These are phyloP conservation scores for Telmatherina bonti DNA, from an alignment of 2,797 vertebrate genomes.

Conservation along the genomic window DNA sequence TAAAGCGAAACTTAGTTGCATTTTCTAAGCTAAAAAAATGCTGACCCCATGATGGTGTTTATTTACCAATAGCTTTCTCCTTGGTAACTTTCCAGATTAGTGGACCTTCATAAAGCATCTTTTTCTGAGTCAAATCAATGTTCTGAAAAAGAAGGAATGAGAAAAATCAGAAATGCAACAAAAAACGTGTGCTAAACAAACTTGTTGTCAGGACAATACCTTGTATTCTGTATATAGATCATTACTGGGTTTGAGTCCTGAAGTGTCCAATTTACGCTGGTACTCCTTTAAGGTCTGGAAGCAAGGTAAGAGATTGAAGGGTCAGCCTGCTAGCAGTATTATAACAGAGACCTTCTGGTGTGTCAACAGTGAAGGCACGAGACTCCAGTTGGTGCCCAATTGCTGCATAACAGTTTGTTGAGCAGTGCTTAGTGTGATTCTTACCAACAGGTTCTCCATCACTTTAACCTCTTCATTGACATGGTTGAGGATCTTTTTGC, in stretches of 20 bases:
- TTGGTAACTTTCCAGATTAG: constrained; percentile 91
- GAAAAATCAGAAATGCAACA: background rate
- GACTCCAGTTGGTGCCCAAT: constrained; percentile 47
- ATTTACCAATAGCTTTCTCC: constrained; percentile 91
- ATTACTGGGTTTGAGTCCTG: constrained; percentile 88
- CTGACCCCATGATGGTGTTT: background rate
- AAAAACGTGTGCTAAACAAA: background rate
- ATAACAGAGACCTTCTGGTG: constrained; percentile 41
- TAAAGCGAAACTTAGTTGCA: background rate
- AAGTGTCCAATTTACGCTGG: constrained; percentile 91
- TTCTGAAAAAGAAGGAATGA: constrained; percentile 72
- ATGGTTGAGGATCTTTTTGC: constrained; percentile 91
- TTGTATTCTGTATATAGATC: constrained; percentile 91
- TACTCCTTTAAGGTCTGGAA: constrained; percentile 90
- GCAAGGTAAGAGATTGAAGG: constrained; percentile 27
- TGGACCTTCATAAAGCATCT: constrained; percentile 87
- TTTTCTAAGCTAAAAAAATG: background rate
- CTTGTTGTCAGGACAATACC: constrained; percentile 68
- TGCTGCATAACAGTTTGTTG: constrained; percentile 30
- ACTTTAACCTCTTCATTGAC: constrained; percentile 91
- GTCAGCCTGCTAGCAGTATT: constrained; percentile 33
- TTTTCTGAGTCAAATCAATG: constrained; percentile 87
- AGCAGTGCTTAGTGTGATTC: constrained; percentile 58
- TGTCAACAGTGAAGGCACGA: constrained; percentile 48
- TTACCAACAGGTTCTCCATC: constrained; percentile 93